Percentiles rank a stretch among this genome's conserved stretches.
These are phyloP conservation scores for Caenorhabditis japonica DNA, from an alignment of 2,888 invertebrate genomes.

Conservation along the genomic window DNA sequence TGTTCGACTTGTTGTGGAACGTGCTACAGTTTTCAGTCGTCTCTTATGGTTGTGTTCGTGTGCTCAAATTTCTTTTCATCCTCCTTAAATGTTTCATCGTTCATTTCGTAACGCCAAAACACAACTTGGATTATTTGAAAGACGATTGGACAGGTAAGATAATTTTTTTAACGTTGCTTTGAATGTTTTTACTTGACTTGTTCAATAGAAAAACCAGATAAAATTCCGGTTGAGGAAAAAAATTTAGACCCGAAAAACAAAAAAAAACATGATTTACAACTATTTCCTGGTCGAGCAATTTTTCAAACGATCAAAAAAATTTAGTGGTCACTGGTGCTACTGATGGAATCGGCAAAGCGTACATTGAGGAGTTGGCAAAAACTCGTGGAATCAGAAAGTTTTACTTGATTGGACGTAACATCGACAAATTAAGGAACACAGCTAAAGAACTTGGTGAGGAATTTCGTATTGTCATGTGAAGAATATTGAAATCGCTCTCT, in stretches of 20 bases:
- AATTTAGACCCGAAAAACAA: no score
- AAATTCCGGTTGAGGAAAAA: no score
- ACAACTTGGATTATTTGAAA: constrained; percentile 56
- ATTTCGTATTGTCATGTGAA: neutral
- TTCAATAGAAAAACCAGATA: no score
- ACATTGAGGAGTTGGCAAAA: constrained; percentile 70
- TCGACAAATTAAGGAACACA: constrained; percentile 65
- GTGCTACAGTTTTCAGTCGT: constrained; percentile 41
- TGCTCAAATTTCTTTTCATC: constrained; percentile 68
- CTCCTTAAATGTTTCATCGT: constrained; percentile 55
- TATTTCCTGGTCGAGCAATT: no score
- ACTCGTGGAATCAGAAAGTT: constrained; percentile 71
- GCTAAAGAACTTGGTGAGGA: constrained; percentile 63
- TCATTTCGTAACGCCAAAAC: constrained; percentile 56
- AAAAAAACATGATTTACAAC: no score
- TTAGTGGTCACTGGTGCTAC: constrained; percentile 74
- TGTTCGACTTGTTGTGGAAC: constrained; percentile 29
- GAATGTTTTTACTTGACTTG: no score
- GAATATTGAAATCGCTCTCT: neutral
- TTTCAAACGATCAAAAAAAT: no score
- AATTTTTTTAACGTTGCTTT: no score
- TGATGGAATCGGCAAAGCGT: constrained; percentile 76
- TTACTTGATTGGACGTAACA: constrained; percentile 72
- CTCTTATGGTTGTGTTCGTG: constrained; percentile 64
- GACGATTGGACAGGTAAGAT: constrained; percentile 64